These are phyloP conservation scores for Discoglossus pictus DNA, from an alignment of 2,797 vertebrate species.

Conservation along the genomic window DNA sequence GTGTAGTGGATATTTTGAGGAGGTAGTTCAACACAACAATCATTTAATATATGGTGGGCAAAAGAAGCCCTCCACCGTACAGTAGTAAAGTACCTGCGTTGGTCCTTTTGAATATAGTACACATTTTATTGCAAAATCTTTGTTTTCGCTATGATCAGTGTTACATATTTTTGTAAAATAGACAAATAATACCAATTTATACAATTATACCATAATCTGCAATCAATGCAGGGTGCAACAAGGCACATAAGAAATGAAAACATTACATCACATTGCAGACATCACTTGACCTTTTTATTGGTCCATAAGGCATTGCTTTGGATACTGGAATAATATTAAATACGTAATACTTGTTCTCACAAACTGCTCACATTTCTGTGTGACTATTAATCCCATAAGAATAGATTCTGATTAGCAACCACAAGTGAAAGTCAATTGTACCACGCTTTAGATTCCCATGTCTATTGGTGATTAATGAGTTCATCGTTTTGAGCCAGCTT, in stretches of 20 bases:
- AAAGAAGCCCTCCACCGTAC: too few species aligned
- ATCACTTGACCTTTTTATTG: slow-evolving; percentile 15
- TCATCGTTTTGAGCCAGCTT: slow-evolving; percentile 13
- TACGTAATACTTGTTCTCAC: slow-evolving; percentile 4
- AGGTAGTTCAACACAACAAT: too few species aligned
- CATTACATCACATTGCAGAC: background rate
- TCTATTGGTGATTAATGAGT: slow-evolving; percentile 37
- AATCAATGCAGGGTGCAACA: too few species aligned
- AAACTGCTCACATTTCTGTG: background rate
- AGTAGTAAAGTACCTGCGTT: too few species aligned
- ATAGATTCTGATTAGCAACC: slow-evolving; percentile 41
- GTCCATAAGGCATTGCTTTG: slow-evolving; percentile 29
- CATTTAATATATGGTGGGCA: too few species aligned
- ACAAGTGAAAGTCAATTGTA: slow-evolving; percentile 22
- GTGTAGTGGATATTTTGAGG: too few species aligned
- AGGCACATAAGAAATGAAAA: background rate
- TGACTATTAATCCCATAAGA: slow-evolving; percentile 37
- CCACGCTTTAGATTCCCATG: slow-evolving; percentile 4
- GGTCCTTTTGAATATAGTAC: too few species aligned
- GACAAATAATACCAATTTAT: too few species aligned
- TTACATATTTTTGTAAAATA: too few species aligned
- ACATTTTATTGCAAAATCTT: too few species aligned
- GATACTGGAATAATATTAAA: slow-evolving; percentile 35
- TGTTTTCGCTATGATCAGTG: too few species aligned
- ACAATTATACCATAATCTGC: too few species aligned